A percentile compares a stretch with the other conserved stretches of the same genome.
Evolutionary conservation across 2,113 vertebrate species (phyloP).

Genomic region (Aegithalos caudatus): DNA sequence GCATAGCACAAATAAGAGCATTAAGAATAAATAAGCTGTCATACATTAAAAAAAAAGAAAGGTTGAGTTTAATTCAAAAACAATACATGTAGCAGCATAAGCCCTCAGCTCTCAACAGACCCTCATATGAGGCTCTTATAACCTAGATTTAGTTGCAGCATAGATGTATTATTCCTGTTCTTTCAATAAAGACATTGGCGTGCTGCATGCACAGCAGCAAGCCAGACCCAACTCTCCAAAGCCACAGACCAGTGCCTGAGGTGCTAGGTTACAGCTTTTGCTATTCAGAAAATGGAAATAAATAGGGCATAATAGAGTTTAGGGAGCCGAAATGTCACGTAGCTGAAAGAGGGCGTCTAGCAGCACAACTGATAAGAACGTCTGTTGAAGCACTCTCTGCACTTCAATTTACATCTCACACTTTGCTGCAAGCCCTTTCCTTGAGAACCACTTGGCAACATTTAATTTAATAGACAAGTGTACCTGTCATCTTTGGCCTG

Average conservation of each 20-base stretch:
- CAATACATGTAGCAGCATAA: neutral
- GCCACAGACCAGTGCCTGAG: neutral
- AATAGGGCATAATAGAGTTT: neutral
- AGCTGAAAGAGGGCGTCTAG: neutral
- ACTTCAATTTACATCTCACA: neutral
- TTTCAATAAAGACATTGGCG: neutral
- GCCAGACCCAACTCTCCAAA: neutral
- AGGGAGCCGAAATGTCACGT: neutral
- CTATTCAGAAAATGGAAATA: constrained; percentile 20
- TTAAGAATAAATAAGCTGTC: neutral
- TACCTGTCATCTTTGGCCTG: neutral
- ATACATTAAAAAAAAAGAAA: neutral
- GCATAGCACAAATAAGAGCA: neutral
- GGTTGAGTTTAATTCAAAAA: neutral
- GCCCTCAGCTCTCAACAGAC: rapidly evolving
- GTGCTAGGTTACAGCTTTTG: neutral
- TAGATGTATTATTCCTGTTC: neutral
- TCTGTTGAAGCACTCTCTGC: neutral
- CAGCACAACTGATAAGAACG: neutral
- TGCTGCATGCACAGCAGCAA: neutral
- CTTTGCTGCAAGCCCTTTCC: neutral
- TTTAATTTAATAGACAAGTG: neutral
- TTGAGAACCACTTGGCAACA: neutral
- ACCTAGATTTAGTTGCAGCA: neutral
- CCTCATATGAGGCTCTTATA: neutral